phyloP scores from a whole-genome alignment of 2,888 invertebrate species.

The Apoda limacodes region DNA sequence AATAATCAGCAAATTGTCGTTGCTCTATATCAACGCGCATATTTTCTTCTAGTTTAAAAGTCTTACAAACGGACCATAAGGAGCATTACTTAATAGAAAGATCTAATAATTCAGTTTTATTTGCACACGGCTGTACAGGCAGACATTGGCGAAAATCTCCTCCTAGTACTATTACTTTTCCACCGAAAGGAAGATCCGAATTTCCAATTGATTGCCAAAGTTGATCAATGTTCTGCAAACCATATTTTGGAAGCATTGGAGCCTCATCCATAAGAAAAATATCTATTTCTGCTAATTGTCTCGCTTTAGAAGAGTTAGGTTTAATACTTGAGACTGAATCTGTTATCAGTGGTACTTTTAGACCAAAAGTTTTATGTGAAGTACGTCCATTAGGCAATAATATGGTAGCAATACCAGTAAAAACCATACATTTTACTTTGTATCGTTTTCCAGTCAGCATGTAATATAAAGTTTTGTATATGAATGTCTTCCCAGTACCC shows the following conservation, averaged over 20 bases:
- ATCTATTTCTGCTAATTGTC: slow-evolving; percentile 13
- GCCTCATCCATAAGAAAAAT: slow-evolving; percentile 14
- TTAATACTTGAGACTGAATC: slow-evolving; percentile 10
- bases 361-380: slow-evolving; percentile 11
- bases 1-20: slow-evolving; percentile 16
- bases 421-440: slow-evolving; percentile 13
- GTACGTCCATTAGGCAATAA: slow-evolving; percentile 11
- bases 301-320: slow-evolving; percentile 10
- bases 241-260: slow-evolving; percentile 15
- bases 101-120: slow-evolving; percentile 16
- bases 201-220: slow-evolving; percentile 16
- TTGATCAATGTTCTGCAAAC: slow-evolving; percentile 14
- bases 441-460: slow-evolving; percentile 14
- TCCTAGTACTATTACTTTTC: slow-evolving; percentile 15
- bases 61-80: slow-evolving; percentile 15
- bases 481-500: slow-evolving; percentile 12
- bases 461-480: slow-evolving; percentile 13
- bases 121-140: slow-evolving; percentile 13
- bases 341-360: slow-evolving; percentile 13
- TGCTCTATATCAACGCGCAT: slow-evolving; percentile 16
- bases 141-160: slow-evolving; percentile 15
- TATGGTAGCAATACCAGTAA: slow-evolving; percentile 13
- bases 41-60: slow-evolving; percentile 16
- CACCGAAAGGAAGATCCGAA: slow-evolving; percentile 16
- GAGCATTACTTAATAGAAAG: slow-evolving; percentile 13